These are phyloP conservation scores for Seladonia tumulorum DNA, from an alignment of 2,888 invertebrate genomes.

Conservation along the genomic window DNA sequence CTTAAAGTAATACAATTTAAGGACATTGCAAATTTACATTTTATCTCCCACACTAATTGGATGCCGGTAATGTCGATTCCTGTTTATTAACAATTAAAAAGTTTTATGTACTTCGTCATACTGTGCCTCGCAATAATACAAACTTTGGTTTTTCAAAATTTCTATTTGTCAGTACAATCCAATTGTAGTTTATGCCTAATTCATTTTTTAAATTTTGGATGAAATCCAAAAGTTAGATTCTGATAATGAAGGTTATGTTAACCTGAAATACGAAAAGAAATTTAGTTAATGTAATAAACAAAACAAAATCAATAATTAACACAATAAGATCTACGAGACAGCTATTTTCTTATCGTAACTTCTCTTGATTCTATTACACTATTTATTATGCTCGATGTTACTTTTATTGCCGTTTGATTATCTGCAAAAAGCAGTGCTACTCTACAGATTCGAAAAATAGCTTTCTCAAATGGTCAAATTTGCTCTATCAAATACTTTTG, in stretches of 20 bases:
- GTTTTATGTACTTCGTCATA: constrained; percentile 62
- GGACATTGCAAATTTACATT: constrained; percentile 82
- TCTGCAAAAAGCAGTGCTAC: background rate
- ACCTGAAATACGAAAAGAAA: constrained; percentile 47
- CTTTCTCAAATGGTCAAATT: constrained; percentile 35
- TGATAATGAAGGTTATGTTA: constrained; percentile 77
- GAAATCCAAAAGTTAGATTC: constrained; percentile 77
- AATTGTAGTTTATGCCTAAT: constrained; percentile 63
- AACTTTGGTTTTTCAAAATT: constrained; percentile 60
- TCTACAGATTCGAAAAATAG: background rate
- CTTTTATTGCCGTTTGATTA: background rate
- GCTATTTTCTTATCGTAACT: background rate
- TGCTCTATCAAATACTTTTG: constrained; percentile 59
- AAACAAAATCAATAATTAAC: constrained; percentile 2
- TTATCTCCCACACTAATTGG: constrained; percentile 74
- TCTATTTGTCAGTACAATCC: constrained; percentile 62
- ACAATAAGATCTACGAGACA: background rate
- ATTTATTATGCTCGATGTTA: background rate
- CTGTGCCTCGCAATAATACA: constrained; percentile 64
- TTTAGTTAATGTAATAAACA: constrained; percentile 20
- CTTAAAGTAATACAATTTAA: constrained; percentile 82
- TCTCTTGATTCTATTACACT: background rate
- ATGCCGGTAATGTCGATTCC: constrained; percentile 62
- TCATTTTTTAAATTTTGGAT: constrained; percentile 72
- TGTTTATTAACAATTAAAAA: constrained; percentile 72